Evolutionary conservation across 2,113 vertebrate genomes (phyloP), one percentile per base, ranked within the genome.

Genomic region (Heterotis niloticus): DNA sequence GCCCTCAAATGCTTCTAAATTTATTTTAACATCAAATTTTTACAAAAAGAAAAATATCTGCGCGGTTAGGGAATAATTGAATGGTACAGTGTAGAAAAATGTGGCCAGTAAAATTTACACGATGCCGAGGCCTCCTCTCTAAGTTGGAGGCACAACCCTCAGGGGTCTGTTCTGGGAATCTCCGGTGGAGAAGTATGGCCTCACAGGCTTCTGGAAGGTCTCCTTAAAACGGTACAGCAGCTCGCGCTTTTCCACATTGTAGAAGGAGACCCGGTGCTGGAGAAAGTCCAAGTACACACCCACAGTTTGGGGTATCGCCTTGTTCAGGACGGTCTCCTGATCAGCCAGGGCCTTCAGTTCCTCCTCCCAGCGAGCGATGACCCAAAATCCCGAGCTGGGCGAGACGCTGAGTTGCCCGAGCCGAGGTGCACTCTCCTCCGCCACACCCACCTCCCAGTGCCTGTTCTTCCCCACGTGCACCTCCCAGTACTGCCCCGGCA

Each of bases 241-340:
- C n/a, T 17, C 5, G n/a, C 18, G n/a, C 23, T n/a, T 20, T 3
- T 65, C n/a, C 18, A 23, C 64, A n/a, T 65, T n/a, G n/a, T 1
- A 23, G 64, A 65, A 65, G 67, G 5, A 69, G 64, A 16, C 56
- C 69, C 68, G 24, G 26, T 24, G 4, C n/a, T 64, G 67, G 67
- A 86, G 81, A 85, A 87, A 83, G 83, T 88, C 85, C 80, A 86
- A 81, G 68, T 85, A 73, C 23, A 70, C 57, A 77, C 20, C 64
- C 5, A 65, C 18, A 23, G n/a, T 65, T 2, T 10, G 5, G 64
- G 59, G 64, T 2, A 65, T 65, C 1, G 64, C 17, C 64, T 4
- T 20, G 59, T 20, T 14, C 14, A 62, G 59, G 3, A 62, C 14
- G 3, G 64, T n/a, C 64, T n/a, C n/a, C 64, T 65, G 10, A 17